Evolutionary conservation across 2,113 vertebrate species (phyloP).

Genomic region (Nibea coibor): DNA sequence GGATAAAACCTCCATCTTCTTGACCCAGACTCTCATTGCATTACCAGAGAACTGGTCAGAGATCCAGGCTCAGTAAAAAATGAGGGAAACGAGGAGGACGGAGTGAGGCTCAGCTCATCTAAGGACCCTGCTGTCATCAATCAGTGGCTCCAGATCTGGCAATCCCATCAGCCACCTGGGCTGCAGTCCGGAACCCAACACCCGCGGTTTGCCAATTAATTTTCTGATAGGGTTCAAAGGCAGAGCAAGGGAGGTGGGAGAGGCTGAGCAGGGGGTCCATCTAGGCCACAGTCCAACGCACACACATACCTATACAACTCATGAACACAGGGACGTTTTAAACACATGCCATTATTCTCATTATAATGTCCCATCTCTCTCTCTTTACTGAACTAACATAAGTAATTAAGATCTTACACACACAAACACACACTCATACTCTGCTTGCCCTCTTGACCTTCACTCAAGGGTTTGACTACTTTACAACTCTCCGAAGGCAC

Average conservation of each 20-base stretch:
- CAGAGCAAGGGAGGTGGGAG: conserved; percentile 53
- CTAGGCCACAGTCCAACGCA: conserved; percentile 35
- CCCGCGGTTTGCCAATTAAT: conserved; percentile 78
- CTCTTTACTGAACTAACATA: conserved; percentile 9
- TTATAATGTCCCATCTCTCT: conserved; percentile 8
- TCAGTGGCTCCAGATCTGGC: conserved; percentile 80
- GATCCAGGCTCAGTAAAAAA: conserved; percentile 53
- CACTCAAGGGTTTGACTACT: conserved; percentile 66
- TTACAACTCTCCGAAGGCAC: conserved; percentile 71
- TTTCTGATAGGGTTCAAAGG: conserved; percentile 76
- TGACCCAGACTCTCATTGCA: conserved; percentile 69
- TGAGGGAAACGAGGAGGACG: not conserved
- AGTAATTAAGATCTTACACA: conserved; percentile 39
- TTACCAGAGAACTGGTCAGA: conserved; percentile 65
- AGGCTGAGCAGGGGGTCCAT: conserved; percentile 36
- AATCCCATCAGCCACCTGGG: conserved; percentile 85
- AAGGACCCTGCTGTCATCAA: conserved; percentile 78
- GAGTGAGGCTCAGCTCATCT: conserved; percentile 64
- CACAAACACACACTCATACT: conserved; percentile 29
- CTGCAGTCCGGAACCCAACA: conserved; percentile 69
- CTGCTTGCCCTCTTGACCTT: conserved; percentile 70
- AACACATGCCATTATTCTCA: not conserved
- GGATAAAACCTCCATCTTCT: conserved; percentile 53
- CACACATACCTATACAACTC: conserved; percentile 4
- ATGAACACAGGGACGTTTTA: not conserved